Base-by-base conservation (phyloP, 2,797 vertebrate genomes). In the Mus spretus region DNA sequence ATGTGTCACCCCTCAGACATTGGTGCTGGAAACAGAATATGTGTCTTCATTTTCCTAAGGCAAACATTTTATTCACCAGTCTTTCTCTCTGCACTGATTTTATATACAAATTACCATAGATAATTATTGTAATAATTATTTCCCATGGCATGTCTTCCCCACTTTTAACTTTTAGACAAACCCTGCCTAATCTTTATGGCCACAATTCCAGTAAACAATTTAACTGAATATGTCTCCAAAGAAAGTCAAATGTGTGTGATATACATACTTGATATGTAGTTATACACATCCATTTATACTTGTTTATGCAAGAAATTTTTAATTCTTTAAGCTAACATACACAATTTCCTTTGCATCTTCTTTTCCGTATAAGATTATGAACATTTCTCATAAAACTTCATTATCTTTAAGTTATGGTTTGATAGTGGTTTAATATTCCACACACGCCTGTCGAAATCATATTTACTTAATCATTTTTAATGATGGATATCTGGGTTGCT, bases 161-260 rank as follows among this genome's bases (percentile, higher is more conserved):
- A 57, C 24, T 65, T 80, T 74, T 14, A 22, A 34, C 2, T 13
- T 89, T 84, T 24, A 37, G 22, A 14, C 70, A 57, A 31, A 44
- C 8, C 0, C 20, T n/a, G 15, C 0, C 17, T 26, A 12, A 34
- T 50, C 47, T 31, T 6, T 13, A 40, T 40, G 8, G 6, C 22
- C 20, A 37, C 13, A 20, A 50, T 85, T 85, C 19, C 6, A 24
- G 40, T 50, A 20, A 59, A 17, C 20, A 4, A n/a, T 74, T 50
- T 50, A 50, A 24, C 3, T 31, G 31, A 89, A 34, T 74, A 74
- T 57, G 20, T 12, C 11, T 11, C 40, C 26, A 15, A 57, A 63
- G 12, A 61, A 94, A 83, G 34, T 1, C 70, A 44, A 67, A 40
- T 78, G 44, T 4, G 0, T 59, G 17, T 72, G n/a, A 63, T 83